phyloP scores from a whole-genome alignment of 2,888 invertebrate genomes.

The Amiota minor region DNA sequence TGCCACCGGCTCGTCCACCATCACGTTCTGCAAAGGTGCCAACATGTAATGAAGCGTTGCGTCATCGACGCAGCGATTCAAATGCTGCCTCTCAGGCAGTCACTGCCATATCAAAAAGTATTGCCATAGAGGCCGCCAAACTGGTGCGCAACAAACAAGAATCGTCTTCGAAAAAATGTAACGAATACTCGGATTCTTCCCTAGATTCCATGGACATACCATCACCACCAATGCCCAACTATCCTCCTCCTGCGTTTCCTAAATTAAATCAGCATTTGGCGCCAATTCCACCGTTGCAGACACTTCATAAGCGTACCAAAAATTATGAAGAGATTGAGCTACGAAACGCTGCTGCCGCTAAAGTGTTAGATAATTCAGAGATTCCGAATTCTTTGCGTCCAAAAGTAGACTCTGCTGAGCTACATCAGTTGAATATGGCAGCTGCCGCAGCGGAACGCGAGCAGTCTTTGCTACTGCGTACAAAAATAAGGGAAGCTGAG shows the following conservation, averaged over 20 bases:
- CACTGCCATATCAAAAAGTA: slow-evolving; percentile 45
- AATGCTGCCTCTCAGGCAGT: slow-evolving; percentile 21
- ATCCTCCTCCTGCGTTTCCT: slow-evolving; percentile 69
- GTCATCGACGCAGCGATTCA: neutral
- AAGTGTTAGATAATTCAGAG: slow-evolving; percentile 17
- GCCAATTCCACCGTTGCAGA: too few relatives aligned
- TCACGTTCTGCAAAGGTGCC: slow-evolving; percentile 51
- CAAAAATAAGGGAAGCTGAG: slow-evolving; percentile 59
- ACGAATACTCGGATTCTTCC: slow-evolving; percentile 46
- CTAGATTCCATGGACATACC: slow-evolving; percentile 52
- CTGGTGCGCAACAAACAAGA: slow-evolving; percentile 41
- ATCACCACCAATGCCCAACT: slow-evolving; percentile 69
- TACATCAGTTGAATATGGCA: slow-evolving; percentile 60
- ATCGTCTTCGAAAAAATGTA: slow-evolving; percentile 34
- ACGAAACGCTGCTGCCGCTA: slow-evolving; percentile 36
- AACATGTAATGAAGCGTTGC: slow-evolving; percentile 69
- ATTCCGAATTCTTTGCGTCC: slow-evolving; percentile 39
- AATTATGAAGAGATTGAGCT: slow-evolving; percentile 67
- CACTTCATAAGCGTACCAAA: too few relatives aligned
- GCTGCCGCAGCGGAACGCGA: slow-evolving; percentile 58
- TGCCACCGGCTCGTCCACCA: neutral
- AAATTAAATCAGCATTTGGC: neutral
- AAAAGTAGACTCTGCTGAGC: slow-evolving; percentile 66
- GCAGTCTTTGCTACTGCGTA: slow-evolving; percentile 62
- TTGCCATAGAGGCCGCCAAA: slow-evolving; percentile 53